Evolutionary conservation across 2,888 invertebrate species (phyloP).

Genomic region (Drosophila putrida): DNA sequence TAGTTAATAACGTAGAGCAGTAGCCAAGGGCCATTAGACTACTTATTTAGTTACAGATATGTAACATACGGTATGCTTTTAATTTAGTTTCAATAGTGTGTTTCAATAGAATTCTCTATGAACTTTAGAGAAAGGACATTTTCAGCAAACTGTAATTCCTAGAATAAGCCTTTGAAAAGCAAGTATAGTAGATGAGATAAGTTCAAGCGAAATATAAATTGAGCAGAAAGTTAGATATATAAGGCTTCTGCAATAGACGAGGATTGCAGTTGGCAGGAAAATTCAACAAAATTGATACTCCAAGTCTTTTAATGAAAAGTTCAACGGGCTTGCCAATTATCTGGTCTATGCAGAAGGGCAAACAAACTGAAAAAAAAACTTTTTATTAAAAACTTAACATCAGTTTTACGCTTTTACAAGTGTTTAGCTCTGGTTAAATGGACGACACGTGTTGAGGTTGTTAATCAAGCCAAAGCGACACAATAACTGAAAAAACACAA

Average conservation of each 20-base stretch:
- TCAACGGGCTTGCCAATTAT: neutral
- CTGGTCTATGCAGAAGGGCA: neutral
- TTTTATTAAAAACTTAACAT: conserved; percentile 14
- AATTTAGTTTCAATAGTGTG: too few species aligned
- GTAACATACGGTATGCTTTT: too few species aligned
- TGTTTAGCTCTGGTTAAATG: conserved; percentile 18
- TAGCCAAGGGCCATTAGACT: too few species aligned
- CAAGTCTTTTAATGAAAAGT: neutral
- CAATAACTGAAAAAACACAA: conserved; percentile 38
- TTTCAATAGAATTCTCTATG: too few species aligned
- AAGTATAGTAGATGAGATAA: neutral
- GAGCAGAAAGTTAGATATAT: too few species aligned
- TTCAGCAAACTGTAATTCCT: too few species aligned
- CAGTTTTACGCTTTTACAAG: conserved; percentile 7
- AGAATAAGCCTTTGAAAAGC: too few species aligned
- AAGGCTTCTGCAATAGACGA: neutral
- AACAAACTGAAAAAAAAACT: neutral
- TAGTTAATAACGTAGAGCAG: too few species aligned
- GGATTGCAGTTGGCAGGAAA: neutral
- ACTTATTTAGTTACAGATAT: too few species aligned
- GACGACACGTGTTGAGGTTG: conserved; percentile 39
- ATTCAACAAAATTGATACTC: neutral
- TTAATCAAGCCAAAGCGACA: conserved; percentile 46
- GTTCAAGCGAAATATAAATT: neutral
- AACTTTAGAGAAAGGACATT: too few species aligned